These are phyloP conservation scores for Odontesthes bonariensis DNA, from an alignment of 2,113 vertebrate genomes.

Conservation along the genomic window DNA sequence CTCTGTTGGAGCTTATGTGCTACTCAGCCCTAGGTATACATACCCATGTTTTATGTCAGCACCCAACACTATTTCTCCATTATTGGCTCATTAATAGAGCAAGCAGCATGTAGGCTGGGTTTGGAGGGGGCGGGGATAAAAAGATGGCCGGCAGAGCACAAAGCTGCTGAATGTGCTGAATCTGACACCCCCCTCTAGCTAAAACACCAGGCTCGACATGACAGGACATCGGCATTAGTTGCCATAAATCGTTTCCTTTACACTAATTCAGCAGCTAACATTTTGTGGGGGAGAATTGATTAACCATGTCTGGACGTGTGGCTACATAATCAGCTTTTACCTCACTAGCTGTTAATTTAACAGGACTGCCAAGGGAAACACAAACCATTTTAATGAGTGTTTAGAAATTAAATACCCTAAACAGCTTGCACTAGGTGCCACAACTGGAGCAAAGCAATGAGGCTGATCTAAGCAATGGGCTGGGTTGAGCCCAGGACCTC, in stretches of 20 bases:
- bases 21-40: slow-evolving; percentile 80
- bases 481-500: slow-evolving; percentile 72
- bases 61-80: slow-evolving; percentile 89
- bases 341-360: slow-evolving; percentile 86
- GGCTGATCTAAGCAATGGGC: slow-evolving; percentile 82
- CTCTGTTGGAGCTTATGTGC: slow-evolving; percentile 78
- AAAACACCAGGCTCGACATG: slow-evolving; percentile 86
- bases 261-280: slow-evolving; percentile 83
- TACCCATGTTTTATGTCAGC: slow-evolving; percentile 85
- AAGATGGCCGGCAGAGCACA: slow-evolving; percentile 80
- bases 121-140: slow-evolving; percentile 78
- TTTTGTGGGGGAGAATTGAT: slow-evolving; percentile 84
- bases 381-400: slow-evolving; percentile 88
- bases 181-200: slow-evolving; percentile 83
- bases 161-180: slow-evolving; percentile 90
- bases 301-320: slow-evolving; percentile 84
- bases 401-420: slow-evolving; percentile 84
- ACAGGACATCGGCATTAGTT: slow-evolving; percentile 86
- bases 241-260: slow-evolving; percentile 83
- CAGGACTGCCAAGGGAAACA: slow-evolving; percentile 85
- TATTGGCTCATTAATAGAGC: slow-evolving; percentile 90
- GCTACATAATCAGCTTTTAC: slow-evolving; percentile 86
- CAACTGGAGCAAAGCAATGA: slow-evolving; percentile 82
- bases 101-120: slow-evolving; percentile 80
- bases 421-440: slow-evolving; percentile 83